These are phyloP conservation scores for Caenorhabditis sp. DNA, from an alignment of 2,888 invertebrate species.

Conservation along the genomic window DNA sequence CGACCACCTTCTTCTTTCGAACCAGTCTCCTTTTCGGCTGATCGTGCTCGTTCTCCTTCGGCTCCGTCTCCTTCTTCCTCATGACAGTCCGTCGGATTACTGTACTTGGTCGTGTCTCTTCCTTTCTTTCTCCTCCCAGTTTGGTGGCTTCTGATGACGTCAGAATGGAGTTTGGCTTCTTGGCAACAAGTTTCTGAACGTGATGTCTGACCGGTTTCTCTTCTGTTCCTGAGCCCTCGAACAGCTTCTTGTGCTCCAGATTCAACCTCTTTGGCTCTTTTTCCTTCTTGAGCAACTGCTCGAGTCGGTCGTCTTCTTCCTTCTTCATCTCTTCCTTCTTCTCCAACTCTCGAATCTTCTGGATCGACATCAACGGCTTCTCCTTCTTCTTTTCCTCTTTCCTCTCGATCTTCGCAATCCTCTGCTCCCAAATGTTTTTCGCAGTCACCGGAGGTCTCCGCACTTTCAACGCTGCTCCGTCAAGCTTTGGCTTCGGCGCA, in stretches of 20 bases:
- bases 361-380: constrained; percentile 50
- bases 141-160: constrained; percentile 8
- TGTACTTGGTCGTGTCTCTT: constrained; percentile 45
- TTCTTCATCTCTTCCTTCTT: constrained; percentile 34
- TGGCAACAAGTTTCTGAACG: constrained; percentile 35
- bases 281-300: constrained; percentile 40
- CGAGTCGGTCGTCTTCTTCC: constrained; percentile 36
- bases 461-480: constrained; percentile 10
- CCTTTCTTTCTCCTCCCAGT: constrained; percentile 30
- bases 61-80: constrained; percentile 24
- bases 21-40: constrained; percentile 36
- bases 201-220: constrained; percentile 3
- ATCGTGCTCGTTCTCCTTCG: constrained; percentile 2
- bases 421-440: constrained; percentile 55
- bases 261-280: constrained; percentile 47
- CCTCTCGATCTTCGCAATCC: constrained; percentile 54
- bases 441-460: constrained; percentile 37
- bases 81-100: constrained; percentile 52
- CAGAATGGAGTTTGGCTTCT: constrained; percentile 33
- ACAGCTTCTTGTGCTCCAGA: constrained; percentile 28
- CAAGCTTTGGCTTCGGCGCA: constrained; percentile 11
- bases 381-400: constrained; percentile 46
- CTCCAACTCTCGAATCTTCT: constrained; percentile 53
- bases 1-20: constrained; percentile 35
- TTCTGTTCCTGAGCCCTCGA: constrained; percentile 18